Evolutionary conservation across 2,888 invertebrate genomes (phyloP).

Genomic region (Oscheius sp.): DNA sequence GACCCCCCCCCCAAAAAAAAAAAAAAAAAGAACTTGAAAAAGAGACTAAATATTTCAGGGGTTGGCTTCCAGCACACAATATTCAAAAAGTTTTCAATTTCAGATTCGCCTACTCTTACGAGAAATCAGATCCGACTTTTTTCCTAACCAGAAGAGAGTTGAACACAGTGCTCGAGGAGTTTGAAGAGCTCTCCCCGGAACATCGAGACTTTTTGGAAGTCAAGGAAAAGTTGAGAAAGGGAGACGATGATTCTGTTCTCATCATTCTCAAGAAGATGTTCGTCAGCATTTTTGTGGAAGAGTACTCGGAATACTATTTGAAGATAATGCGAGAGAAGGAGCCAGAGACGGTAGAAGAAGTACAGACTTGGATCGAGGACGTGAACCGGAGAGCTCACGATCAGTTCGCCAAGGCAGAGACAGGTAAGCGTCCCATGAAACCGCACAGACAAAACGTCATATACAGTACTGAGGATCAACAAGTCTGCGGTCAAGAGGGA

Average conservation of each 20-base stretch:
- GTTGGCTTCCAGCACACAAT: too few relatives aligned
- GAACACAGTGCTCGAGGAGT: slow-evolving; percentile 44
- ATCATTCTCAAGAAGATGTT: slow-evolving; percentile 37
- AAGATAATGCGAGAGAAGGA: slow-evolving; percentile 19
- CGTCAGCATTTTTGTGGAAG: slow-evolving; percentile 39
- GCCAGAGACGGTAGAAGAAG: slow-evolving; percentile 32
- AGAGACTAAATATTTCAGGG: too few relatives aligned
- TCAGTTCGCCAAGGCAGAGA: slow-evolving; percentile 20
- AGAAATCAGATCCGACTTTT: slow-evolving; percentile 42
- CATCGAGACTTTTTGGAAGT: slow-evolving; percentile 31
- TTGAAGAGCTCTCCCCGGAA: slow-evolving; percentile 47
- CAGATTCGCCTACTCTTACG: slow-evolving; percentile 49
- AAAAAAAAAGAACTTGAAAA: too few relatives aligned
- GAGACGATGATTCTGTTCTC: slow-evolving; percentile 41
- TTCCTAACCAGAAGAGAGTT: slow-evolving; percentile 48
- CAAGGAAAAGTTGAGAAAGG: slow-evolving; percentile 14
- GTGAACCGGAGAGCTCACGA: slow-evolving; percentile 32
- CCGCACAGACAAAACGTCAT: too few relatives aligned
- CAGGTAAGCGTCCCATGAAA: background rate
- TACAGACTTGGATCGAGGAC: slow-evolving; percentile 29
- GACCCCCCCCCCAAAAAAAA: too few relatives aligned
- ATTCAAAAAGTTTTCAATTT: background rate
- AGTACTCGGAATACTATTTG: slow-evolving; percentile 46
- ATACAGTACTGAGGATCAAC: slow-evolving; percentile 50
- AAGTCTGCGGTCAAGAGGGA: slow-evolving; percentile 38